Base-by-base conservation (phyloP, 2,113 vertebrate genomes). In the Austrofundulus limnaeus region DNA sequence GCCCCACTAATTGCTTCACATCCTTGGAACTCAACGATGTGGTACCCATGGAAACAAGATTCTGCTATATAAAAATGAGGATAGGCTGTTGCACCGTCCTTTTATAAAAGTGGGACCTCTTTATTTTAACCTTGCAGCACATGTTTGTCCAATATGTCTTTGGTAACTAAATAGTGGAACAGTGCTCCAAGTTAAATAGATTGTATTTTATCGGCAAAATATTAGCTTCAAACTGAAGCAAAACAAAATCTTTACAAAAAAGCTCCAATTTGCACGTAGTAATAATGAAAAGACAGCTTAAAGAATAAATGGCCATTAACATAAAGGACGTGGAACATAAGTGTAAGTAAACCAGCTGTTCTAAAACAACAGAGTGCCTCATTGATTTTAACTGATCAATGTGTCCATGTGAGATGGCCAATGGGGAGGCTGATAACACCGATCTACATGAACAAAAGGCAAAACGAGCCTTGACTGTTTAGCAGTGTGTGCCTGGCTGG, bases 21-120 rank as follows among this genome's bases (percentile, higher is more conserved):
- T 88, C 80, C 85, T 87, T 31, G 11, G 71, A 80, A 82, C 86
- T 76, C 70, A 83, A 83, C 38, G 78, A 84, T 87, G 74, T 50
- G 70, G 87, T 91, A 89, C 84, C 89, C 89, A 91, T 89, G 88
- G 89, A 86, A 91, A 89, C 88, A 86, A 82, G 84, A 87, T 85
- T 80, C 70, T 70, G 66, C 80, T 72, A 66, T 75, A 76, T 66
- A 77, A 84, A 77, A 85, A 72, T 21, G 50, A 83, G 71, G 79
- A 87, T 77, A 78, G 52, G 64, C 72, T 66, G 73, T 67, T 81
- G 54, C 74, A 75, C 45, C 38, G 47, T 81, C 60, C 75, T 70
- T 69, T 63, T 76, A 69, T 47, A 61, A 57, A 86, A 66, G 75
- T 77, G 70, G 80, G 72, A 84, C 56, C 42, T 57, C 12, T 50